Evolutionary conservation across 2,113 vertebrate species (phyloP), one percentile per base, ranked within the genome.

Genomic region (Macaca nemestrina): DNA sequence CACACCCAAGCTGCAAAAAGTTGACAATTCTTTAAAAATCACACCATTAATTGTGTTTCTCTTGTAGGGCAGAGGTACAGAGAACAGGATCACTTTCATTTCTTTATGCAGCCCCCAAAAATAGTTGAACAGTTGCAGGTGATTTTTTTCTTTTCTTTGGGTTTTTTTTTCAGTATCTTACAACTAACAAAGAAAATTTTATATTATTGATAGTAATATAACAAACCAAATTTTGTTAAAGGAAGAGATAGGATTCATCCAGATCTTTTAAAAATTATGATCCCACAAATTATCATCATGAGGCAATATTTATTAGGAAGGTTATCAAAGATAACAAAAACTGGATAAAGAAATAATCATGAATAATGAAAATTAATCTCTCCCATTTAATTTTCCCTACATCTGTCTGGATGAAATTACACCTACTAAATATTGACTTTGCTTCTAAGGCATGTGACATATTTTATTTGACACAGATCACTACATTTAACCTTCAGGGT

Each of bases 281-380:
- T 82, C 20, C 72, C 92, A 68, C 84, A 86, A 93, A 93, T 88
- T 81, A 92, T 32, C 38, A 72, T 72, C 40, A 94, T 45, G 27
- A 91, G 68, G 67, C 35, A 43, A 30, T 61, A 93, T 92, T 92
- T 96, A 87, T 93, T 94, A 93, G 80, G 32, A 94, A 96, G 18
- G 32, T 22, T 32, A 57, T 85, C 82, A 82, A 59, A 96, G 90
- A 61, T 64, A 14, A 20, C 45, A 81, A 86, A 64, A 82, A 95
- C 45, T 93, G 18, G 73, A 85, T 90, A 94, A 81, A 95, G 92
- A 95, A 85, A 94, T 64, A 94, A 59, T 88, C 95, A 97, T 97
- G 97, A 98, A 97, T 98, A 96, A 97, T 97, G 88, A 97, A 97
- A 97, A 85, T 52, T 50, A 90, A 97, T 93, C 91, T 98, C 67